phyloP scores from a whole-genome alignment of 2,888 invertebrate species.

The Phlogophora meticulosa region DNA sequence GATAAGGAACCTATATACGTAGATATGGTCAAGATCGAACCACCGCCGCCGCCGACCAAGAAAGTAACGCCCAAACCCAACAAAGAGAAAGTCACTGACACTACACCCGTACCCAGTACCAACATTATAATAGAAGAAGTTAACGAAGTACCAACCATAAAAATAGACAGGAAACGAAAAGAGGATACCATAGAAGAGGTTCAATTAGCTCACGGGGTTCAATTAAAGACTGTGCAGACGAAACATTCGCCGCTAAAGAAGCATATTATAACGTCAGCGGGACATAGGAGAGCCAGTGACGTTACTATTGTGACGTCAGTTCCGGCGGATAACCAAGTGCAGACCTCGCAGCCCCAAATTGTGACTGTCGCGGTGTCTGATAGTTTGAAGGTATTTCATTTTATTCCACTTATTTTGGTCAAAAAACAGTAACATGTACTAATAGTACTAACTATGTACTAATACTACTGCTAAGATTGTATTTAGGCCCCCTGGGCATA shows the following conservation, averaged over 20 bases:
- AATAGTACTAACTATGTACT: too few relatives aligned
- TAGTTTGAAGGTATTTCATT: slow-evolving; percentile 80
- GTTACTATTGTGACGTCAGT: slow-evolving; percentile 59
- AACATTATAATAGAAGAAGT: slow-evolving; percentile 80
- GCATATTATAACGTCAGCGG: slow-evolving; percentile 83
- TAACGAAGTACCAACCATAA: slow-evolving; percentile 72
- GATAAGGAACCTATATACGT: slow-evolving; percentile 77
- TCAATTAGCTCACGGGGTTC: slow-evolving; percentile 70
- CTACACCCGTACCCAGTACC: slow-evolving; percentile 70
- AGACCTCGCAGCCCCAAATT: slow-evolving; percentile 74
- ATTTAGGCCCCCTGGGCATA: too few relatives aligned
- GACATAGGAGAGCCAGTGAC: slow-evolving; percentile 70
- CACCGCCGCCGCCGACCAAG: slow-evolving; percentile 57
- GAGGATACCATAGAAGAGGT: slow-evolving; percentile 78
- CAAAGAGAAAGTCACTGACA: slow-evolving; percentile 45
- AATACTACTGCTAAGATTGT: too few relatives aligned
- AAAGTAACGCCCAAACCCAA: slow-evolving; percentile 57
- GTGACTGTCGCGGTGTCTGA: slow-evolving; percentile 85
- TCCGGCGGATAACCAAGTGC: slow-evolving; percentile 47
- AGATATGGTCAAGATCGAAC: slow-evolving; percentile 57
- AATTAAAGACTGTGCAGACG: slow-evolving; percentile 83
- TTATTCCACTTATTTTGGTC: too few relatives aligned
- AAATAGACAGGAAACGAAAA: slow-evolving; percentile 65
- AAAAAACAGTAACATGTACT: too few relatives aligned
- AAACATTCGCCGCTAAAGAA: slow-evolving; percentile 85